phyloP scores from a whole-genome alignment of 2,888 invertebrate genomes.

The Dolichopus griseipennis region DNA sequence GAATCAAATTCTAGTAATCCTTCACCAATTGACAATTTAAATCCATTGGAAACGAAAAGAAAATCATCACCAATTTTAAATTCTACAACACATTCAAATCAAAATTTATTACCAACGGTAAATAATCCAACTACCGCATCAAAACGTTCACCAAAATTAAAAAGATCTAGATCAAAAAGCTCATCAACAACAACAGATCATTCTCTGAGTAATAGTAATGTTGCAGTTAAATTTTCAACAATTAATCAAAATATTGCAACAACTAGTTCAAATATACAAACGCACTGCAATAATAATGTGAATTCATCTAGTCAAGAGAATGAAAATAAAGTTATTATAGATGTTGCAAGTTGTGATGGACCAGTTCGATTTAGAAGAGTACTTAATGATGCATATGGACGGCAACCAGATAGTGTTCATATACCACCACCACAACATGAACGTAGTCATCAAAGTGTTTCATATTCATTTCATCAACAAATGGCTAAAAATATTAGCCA shows the following conservation, averaged over 20 bases:
- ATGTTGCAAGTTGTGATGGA: constrained; percentile 87
- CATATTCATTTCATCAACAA: constrained; percentile 42
- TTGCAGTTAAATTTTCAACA: constrained; percentile 25
- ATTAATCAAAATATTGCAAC: constrained; percentile 20
- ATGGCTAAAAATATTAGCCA: constrained; percentile 42
- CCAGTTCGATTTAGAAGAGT: constrained; percentile 81
- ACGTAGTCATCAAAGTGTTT: constrained; percentile 40
- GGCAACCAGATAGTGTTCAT: constrained; percentile 38
- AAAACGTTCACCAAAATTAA: constrained; percentile 14
- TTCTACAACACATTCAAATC: not conserved
- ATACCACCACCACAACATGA: constrained; percentile 29
- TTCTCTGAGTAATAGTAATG: not conserved
- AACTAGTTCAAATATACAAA: constrained; percentile 21
- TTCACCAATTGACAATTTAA: not conserved
- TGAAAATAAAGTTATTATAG: constrained; percentile 56
- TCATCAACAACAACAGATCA: constrained; percentile 11
- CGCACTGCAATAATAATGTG: not conserved
- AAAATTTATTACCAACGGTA: not conserved
- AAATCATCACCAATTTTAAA: not conserved
- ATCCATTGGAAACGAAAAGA: not conserved
- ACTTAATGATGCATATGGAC: constrained; percentile 68
- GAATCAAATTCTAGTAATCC: constrained; percentile 15
- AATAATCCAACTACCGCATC: constrained; percentile 17
- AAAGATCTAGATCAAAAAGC: constrained; percentile 8
- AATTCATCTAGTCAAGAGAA: constrained; percentile 16